Percentiles rank a stretch among this genome's conserved stretches.
Conservation (phyloP, 1,140 invertebrate species). For the Notospermus geniculatus region DNA sequence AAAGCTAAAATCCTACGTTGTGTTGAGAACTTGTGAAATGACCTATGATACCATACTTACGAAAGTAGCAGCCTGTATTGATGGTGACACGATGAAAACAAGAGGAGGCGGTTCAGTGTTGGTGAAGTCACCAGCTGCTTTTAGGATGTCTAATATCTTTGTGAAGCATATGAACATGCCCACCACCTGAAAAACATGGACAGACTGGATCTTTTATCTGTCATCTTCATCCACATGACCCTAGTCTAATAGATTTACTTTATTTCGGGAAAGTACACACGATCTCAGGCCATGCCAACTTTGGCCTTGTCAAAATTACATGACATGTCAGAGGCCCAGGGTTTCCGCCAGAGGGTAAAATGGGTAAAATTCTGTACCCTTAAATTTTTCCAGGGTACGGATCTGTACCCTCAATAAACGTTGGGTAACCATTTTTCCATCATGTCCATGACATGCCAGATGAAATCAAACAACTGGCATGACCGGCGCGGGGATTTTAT, state of each 20-base stretch:
- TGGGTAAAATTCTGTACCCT: too few species aligned
- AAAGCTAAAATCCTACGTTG: too few species aligned
- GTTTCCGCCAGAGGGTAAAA: too few species aligned
- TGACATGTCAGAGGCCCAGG: neutral
- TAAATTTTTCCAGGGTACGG: too few species aligned
- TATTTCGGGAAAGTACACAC: neutral
- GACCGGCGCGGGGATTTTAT: too few species aligned
- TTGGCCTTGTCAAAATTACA: neutral
- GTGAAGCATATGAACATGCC: conserved; percentile 1
- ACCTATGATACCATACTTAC: conserved; percentile 12
- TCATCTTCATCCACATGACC: too few species aligned
- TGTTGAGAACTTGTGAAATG: too few species aligned
- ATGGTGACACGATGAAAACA: neutral
- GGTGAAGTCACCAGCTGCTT: neutral
- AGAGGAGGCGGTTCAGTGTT: neutral
- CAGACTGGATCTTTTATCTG: too few species aligned
- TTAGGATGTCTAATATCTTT: neutral
- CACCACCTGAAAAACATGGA: conserved; percentile 4
- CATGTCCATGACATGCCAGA: too few species aligned
- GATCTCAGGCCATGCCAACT: neutral
- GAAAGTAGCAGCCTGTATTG: conserved; percentile 15
- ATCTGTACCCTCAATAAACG: too few species aligned
- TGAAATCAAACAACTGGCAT: too few species aligned
- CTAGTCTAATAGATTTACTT: neutral
- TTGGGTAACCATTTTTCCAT: too few species aligned